Conservation (phyloP, 2,888 invertebrate genomes). For the Lasioglossum vierecki region DNA sequence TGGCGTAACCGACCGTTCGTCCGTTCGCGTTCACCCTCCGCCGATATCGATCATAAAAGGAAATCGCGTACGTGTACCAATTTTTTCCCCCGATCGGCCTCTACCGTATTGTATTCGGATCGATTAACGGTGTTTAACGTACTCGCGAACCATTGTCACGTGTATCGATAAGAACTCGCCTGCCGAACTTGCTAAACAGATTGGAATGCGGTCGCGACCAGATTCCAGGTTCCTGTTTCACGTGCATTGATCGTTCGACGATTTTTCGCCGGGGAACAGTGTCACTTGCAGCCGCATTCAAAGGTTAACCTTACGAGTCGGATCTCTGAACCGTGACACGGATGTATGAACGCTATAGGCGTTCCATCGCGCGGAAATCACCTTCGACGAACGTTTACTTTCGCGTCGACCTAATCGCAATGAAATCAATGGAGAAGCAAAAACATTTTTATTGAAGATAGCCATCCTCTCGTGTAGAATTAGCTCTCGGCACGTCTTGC, state of each 20-base stretch:
- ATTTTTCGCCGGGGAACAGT: constrained; percentile 14
- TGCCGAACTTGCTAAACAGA: constrained; percentile 35
- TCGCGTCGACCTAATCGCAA: too few relatives aligned
- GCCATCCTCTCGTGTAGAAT: too few relatives aligned
- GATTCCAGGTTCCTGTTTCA: constrained; percentile 40
- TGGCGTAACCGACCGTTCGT: not conserved
- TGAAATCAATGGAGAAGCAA: too few relatives aligned
- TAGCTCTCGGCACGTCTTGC: too few relatives aligned
- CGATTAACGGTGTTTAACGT: constrained; percentile 32
- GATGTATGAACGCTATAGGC: not conserved
- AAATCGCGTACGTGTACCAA: not conserved
- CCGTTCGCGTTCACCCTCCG: not conserved
- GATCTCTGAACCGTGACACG: constrained; percentile 5
- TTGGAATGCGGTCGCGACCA: constrained; percentile 44
- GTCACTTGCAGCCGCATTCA: not conserved
- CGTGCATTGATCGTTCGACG: constrained; percentile 37
- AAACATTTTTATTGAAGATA: too few relatives aligned
- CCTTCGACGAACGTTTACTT: too few relatives aligned
- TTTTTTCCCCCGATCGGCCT: not conserved
- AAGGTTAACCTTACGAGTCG: not conserved
- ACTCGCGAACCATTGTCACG: constrained; percentile 37
- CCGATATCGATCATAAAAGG: constrained; percentile 8
- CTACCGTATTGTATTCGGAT: constrained; percentile 23
- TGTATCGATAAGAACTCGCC: constrained; percentile 43
- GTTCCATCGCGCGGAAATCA: too few relatives aligned